Conservation (phyloP, 2,888 invertebrate species). For the Ormia ochracea region DNA sequence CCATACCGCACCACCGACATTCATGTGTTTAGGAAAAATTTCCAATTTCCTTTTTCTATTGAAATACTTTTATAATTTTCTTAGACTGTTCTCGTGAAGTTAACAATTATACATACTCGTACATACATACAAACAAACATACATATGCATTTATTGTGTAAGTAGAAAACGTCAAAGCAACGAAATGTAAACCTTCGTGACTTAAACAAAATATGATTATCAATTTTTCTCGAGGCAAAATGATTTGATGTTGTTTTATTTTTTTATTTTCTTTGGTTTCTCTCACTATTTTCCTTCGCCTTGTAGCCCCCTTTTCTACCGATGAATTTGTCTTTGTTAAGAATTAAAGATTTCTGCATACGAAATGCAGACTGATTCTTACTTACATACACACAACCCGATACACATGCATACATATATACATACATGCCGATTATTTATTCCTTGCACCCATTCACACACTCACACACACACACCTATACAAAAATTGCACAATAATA, state of each 20-base stretch:
- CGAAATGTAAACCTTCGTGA: constrained; percentile 66
- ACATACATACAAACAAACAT: too few species aligned
- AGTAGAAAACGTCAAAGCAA: constrained; percentile 64
- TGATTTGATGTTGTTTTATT: constrained; percentile 35
- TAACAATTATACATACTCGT: too few species aligned
- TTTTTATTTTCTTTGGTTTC: constrained; percentile 34
- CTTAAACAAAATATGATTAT: constrained; percentile 67
- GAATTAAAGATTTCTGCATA: constrained; percentile 61
- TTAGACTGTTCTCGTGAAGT: too few species aligned
- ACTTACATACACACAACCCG: constrained; percentile 9
- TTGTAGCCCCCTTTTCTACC: neutral
- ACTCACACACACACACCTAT: neutral
- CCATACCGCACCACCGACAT: too few species aligned
- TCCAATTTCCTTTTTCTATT: too few species aligned
- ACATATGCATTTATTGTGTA: constrained; percentile 31
- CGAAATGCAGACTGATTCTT: constrained; percentile 58
- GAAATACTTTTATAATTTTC: too few species aligned
- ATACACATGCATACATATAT: neutral
- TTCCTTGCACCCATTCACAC: too few species aligned
- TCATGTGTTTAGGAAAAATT: too few species aligned
- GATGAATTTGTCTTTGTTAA: neutral
- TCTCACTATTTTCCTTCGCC: neutral
- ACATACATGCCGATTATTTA: too few species aligned
- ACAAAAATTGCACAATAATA: neutral
- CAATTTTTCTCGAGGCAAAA: constrained; percentile 58